Percentiles rank a stretch among this genome's conserved stretches.
Conservation (phyloP, 2,113 vertebrate genomes). For the Tragulus kanchil region DNA sequence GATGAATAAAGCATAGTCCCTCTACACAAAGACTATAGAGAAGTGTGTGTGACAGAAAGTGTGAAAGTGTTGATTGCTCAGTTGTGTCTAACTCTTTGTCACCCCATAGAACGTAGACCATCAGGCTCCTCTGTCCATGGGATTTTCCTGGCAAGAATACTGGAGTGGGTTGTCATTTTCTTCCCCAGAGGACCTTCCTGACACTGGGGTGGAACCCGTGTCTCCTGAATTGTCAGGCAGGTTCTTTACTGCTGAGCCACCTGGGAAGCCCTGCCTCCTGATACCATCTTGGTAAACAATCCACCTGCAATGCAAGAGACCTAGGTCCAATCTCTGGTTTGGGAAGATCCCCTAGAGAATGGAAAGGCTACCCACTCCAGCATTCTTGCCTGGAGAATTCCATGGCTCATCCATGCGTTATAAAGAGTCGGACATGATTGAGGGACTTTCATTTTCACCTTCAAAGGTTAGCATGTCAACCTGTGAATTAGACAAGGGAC, state of each 20-base stretch:
- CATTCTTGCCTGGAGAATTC: too few relatives aligned
- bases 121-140: background rate
- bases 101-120: background rate
- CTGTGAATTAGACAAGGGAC: background rate
- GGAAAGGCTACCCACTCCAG: too few relatives aligned
- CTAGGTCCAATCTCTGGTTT: too few relatives aligned
- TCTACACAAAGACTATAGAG: background rate
- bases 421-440: too few relatives aligned
- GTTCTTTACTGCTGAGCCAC: background rate
- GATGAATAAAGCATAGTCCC: background rate
- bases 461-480: background rate
- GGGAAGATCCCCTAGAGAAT: too few relatives aligned
- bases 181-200: background rate
- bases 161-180: background rate
- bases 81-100: background rate
- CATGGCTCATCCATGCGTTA: too few relatives aligned
- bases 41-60: background rate
- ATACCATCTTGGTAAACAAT: background rate
- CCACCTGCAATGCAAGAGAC: too few relatives aligned
- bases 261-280: background rate
- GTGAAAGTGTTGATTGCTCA: background rate
- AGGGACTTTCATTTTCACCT: too few relatives aligned
- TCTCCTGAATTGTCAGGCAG: background rate
- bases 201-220: rapidly evolving
- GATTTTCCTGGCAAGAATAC: background rate